These are phyloP conservation scores for Seira musarum DNA, from an alignment of 2,888 invertebrate genomes.

Conservation along the genomic window DNA sequence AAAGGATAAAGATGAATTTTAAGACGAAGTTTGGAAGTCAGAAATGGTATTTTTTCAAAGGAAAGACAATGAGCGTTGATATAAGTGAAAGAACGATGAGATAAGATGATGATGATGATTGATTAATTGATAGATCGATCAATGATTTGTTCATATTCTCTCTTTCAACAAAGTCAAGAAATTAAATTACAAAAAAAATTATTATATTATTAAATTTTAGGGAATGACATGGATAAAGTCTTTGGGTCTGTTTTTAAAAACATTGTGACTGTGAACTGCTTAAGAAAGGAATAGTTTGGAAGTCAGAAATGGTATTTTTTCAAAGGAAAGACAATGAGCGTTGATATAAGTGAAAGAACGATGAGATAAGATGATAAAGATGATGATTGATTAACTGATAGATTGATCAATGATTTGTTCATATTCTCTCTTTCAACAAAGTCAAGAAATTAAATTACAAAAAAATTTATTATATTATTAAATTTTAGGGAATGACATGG, in stretches of 20 bases:
- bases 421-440: constrained; percentile 12
- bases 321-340: background rate
- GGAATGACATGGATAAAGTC: constrained; percentile 12
- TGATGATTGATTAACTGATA: too few relatives aligned
- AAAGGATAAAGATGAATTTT: background rate
- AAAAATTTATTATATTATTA: background rate
- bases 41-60: constrained; percentile 15
- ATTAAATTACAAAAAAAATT: constrained; percentile 12
- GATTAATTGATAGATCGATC: too few relatives aligned
- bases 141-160: constrained; percentile 3
- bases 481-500: constrained; percentile 8
- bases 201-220: constrained; percentile 8
- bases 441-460: constrained; percentile 15
- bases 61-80: background rate
- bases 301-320: constrained; percentile 15
- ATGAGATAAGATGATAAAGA: background rate
- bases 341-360: too few relatives aligned
- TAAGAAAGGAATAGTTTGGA: constrained; percentile 12
- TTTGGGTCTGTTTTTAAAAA: constrained; percentile 15
- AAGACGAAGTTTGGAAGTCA: background rate
- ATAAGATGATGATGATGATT: too few relatives aligned
- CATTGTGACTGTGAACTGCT: constrained; percentile 8
- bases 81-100: too few relatives aligned
- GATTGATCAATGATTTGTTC: constrained; percentile 6
- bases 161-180: constrained; percentile 15